Percentiles rank a stretch among this genome's conserved stretches.
phyloP scores from a whole-genome alignment of 2,888 invertebrate genomes.

The Phyto melanocephala region DNA sequence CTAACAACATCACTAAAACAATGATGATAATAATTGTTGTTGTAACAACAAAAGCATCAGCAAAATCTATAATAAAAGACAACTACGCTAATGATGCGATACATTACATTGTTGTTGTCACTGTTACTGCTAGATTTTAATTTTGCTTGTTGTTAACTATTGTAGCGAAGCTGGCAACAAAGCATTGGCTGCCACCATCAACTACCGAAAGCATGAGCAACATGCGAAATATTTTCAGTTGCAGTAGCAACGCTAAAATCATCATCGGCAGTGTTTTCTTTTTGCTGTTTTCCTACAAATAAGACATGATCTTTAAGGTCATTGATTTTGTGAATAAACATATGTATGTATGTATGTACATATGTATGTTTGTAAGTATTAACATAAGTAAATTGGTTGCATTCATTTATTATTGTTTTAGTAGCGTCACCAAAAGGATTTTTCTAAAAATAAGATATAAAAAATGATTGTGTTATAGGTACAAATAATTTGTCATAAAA shows the following conservation, averaged over 20 bases:
- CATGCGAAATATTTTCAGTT: neutral
- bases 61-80: conserved; percentile 29
- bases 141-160: neutral
- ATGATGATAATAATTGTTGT: neutral
- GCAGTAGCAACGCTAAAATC: conserved; percentile 18
- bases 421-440: conserved; percentile 12
- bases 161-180: conserved; percentile 29
- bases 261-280: neutral
- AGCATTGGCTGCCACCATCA: conserved; percentile 15
- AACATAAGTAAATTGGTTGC: conserved; percentile 30
- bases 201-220: neutral
- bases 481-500: conserved; percentile 46
- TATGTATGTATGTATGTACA: neutral
- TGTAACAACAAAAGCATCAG: conserved; percentile 19
- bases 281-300: conserved; percentile 28
- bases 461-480: neutral
- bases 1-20: neutral
- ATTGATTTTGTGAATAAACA: conserved; percentile 48
- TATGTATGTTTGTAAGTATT: neutral
- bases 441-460: conserved; percentile 37
- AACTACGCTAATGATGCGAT: conserved; percentile 70
- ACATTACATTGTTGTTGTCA: conserved; percentile 65
- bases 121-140: conserved; percentile 11
- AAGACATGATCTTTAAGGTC: conserved; percentile 64
- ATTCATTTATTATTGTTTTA: neutral